phyloP scores from a whole-genome alignment of 2,888 invertebrate species.

The Drosophila acutilabella region DNA sequence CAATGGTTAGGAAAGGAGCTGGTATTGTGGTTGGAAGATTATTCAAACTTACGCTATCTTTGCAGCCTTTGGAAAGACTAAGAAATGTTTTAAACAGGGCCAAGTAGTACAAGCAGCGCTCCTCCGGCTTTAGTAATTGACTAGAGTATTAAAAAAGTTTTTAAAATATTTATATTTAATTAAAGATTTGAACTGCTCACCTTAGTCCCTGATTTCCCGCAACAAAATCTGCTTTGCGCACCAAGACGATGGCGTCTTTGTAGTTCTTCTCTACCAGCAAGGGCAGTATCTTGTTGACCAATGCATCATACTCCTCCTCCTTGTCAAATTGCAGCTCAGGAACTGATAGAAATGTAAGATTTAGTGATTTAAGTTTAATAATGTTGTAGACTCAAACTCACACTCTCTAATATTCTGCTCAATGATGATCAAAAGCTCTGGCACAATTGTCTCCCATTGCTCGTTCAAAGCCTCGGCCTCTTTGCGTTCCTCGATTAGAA shows the following conservation, averaged over 20 bases:
- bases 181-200: slow-evolving; percentile 42
- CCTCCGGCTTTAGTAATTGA: slow-evolving; percentile 69
- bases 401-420: slow-evolving; percentile 77
- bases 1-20: neutral
- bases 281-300: slow-evolving; percentile 78
- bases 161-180: neutral
- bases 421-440: slow-evolving; percentile 79
- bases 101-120: slow-evolving; percentile 82
- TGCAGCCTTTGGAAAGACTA: slow-evolving; percentile 79
- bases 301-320: slow-evolving; percentile 81
- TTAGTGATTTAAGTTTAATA: neutral
- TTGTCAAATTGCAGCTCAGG: slow-evolving; percentile 62
- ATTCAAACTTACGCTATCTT: slow-evolving; percentile 79
- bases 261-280: slow-evolving; percentile 81
- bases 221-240: slow-evolving; percentile 82
- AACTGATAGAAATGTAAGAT: slow-evolving; percentile 28
- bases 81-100: slow-evolving; percentile 83
- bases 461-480: slow-evolving; percentile 86
- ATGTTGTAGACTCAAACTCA: slow-evolving; percentile 35
- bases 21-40: neutral
- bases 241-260: slow-evolving; percentile 80
- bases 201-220: slow-evolving; percentile 81
- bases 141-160: slow-evolving; percentile 13
- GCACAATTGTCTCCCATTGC: slow-evolving; percentile 78
- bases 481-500: slow-evolving; percentile 87